Percentiles rank a stretch among this genome's conserved stretches.
Evolutionary conservation across 2,888 invertebrate species (phyloP).

Genomic region (Melieria omissa): DNA sequence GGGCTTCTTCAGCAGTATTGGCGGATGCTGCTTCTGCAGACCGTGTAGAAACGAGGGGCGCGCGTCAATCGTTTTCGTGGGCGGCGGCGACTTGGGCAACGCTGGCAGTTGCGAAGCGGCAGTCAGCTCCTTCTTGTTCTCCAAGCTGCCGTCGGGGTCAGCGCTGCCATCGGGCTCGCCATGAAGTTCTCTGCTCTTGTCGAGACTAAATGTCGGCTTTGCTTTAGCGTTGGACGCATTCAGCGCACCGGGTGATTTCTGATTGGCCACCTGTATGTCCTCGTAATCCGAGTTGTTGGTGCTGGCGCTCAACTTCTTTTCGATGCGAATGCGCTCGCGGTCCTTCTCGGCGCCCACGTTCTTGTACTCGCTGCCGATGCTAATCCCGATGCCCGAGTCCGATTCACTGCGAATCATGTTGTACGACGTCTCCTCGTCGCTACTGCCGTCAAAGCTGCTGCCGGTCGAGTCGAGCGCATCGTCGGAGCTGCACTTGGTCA

Average conservation of each 20-base stretch:
- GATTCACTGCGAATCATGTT: conserved; percentile 67
- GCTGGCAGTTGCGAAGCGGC: conserved; percentile 69
- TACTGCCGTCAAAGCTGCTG: conserved; percentile 66
- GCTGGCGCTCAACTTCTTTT: conserved; percentile 62
- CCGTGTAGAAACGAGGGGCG: conserved; percentile 80
- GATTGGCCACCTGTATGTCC: conserved; percentile 64
- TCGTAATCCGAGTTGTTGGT: conserved; percentile 66
- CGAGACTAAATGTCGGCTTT: conserved; percentile 57
- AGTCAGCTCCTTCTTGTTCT: conserved; percentile 74
- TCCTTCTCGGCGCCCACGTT: conserved; percentile 48
- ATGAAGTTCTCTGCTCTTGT: conserved; percentile 79
- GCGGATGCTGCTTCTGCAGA: conserved; percentile 67
- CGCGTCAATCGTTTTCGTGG: conserved; percentile 65
- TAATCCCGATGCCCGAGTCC: conserved; percentile 67
- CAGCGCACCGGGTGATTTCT: conserved; percentile 38
- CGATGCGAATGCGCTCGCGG: conserved; percentile 50
- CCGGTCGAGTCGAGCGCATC: conserved; percentile 66
- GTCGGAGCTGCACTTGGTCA: conserved; percentile 66
- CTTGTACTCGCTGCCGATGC: conserved; percentile 63
- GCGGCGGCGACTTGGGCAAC: conserved; percentile 70
- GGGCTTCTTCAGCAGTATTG: conserved; percentile 70
- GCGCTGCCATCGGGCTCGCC: conserved; percentile 90
- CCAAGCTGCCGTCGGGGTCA: conserved; percentile 77
- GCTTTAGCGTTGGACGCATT: conserved; percentile 35
- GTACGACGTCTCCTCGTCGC: conserved; percentile 66